Evolutionary conservation across 2,113 vertebrate genomes (phyloP).

Genomic region (Notechis scutatus): DNA sequence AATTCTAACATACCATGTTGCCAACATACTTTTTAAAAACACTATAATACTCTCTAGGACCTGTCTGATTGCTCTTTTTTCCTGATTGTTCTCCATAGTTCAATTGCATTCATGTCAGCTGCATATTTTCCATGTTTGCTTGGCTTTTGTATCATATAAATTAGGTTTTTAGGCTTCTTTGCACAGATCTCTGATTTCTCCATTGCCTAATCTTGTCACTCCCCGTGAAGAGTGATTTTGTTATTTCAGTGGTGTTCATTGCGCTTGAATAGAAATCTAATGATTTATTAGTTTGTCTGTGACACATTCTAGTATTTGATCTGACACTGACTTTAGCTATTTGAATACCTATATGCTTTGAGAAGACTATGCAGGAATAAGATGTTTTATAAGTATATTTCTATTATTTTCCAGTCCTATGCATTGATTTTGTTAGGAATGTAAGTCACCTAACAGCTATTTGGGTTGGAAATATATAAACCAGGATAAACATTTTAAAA

Average conservation of each 20-base stretch:
- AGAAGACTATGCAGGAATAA: not conserved
- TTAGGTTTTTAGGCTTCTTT: not conserved
- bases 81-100: not conserved
- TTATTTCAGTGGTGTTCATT: not conserved
- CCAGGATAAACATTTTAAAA: no score
- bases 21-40: not conserved
- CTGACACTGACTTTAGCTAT: not conserved
- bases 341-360: not conserved
- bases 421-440: not conserved
- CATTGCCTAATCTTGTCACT: not conserved
- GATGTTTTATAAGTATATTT: not conserved
- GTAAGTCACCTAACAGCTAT: no score
- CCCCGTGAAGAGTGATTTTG: not conserved
- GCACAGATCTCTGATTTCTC: not conserved
- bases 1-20: not conserved
- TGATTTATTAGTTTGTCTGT: not conserved
- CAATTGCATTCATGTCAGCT: not conserved
- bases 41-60: not conserved
- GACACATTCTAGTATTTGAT: not conserved
- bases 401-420: not conserved
- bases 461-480: no score
- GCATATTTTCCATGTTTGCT: not conserved
- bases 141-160: not conserved
- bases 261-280: not conserved
- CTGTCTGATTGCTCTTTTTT: not conserved